Percentiles rank a stretch among this genome's conserved stretches.
Evolutionary conservation across 2,888 invertebrate species (phyloP).

Genomic region (Andrena hattorfiana): DNA sequence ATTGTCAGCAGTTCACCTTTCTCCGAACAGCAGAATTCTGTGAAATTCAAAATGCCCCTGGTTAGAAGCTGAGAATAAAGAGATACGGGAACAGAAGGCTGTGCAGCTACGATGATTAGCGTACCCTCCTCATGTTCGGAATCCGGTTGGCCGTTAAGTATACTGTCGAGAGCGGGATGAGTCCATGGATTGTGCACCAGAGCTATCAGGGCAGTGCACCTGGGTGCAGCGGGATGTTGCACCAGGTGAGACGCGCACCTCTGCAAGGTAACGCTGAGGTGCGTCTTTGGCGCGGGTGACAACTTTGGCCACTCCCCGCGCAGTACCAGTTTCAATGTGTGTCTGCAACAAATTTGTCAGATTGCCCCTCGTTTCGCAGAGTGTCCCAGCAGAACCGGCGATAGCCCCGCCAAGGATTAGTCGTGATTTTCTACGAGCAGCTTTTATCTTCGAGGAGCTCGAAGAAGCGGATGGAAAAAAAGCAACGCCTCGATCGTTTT

Average conservation of each 20-base stretch:
- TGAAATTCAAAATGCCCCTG: slow-evolving; percentile 78
- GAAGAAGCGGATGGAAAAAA: background rate
- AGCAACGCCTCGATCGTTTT: background rate
- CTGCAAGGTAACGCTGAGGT: slow-evolving; percentile 84
- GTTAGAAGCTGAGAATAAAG: background rate
- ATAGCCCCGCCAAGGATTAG: background rate
- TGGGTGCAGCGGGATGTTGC: slow-evolving; percentile 85
- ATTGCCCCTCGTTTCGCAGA: background rate
- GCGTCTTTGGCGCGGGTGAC: slow-evolving; percentile 84
- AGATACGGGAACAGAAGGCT: background rate
- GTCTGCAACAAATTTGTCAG: slow-evolving; percentile 70
- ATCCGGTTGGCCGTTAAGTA: slow-evolving; percentile 84
- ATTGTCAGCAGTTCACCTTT: slow-evolving; percentile 87
- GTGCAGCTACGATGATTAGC: background rate
- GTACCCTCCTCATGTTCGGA: slow-evolving; percentile 85
- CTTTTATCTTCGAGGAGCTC: background rate
- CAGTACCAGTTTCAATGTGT: slow-evolving; percentile 85
- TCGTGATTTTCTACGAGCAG: background rate
- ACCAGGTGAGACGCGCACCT: slow-evolving; percentile 84
- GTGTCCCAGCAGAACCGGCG: background rate
- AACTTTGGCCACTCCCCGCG: slow-evolving; percentile 87
- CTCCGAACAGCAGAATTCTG: slow-evolving; percentile 88
- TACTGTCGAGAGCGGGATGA: slow-evolving; percentile 84
- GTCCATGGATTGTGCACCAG: slow-evolving; percentile 87
- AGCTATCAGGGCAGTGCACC: slow-evolving; percentile 87